phyloP scores from a whole-genome alignment of 2,888 invertebrate species.

The Morinoia aosen region DNA sequence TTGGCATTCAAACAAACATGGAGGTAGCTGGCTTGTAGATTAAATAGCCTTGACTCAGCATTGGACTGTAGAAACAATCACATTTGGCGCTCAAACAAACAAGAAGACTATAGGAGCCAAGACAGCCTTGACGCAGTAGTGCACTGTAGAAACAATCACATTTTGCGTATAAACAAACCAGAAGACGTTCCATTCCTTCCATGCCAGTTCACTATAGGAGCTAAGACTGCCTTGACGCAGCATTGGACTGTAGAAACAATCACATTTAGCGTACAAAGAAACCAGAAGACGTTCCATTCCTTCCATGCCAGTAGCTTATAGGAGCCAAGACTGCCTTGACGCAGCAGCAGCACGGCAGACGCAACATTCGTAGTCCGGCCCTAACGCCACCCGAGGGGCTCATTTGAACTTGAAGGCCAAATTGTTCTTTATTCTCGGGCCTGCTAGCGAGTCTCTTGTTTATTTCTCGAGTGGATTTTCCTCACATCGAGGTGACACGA shows the following conservation, averaged over 20 bases:
- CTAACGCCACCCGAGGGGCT: background rate
- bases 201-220: background rate
- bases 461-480: background rate
- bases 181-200: no score
- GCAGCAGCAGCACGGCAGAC: background rate
- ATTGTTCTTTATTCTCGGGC: constrained; percentile 9
- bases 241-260: background rate
- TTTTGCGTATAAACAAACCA: no score
- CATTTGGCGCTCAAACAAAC: background rate
- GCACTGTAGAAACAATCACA: no score
- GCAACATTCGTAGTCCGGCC: background rate
- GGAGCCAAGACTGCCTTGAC: background rate
- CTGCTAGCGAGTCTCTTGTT: constrained; percentile 1
- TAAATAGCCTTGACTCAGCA: no score
- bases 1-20: background rate
- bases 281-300: background rate
- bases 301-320: background rate
- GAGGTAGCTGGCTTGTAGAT: background rate
- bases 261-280: background rate
- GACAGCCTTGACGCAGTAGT: no score
- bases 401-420: constrained; percentile 26
- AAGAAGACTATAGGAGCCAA: no score
- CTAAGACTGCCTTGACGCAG: background rate
- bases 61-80: background rate
- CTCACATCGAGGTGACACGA: constrained; percentile 9